Evolutionary conservation across 2,888 invertebrate species (phyloP).

Genomic region (Oscheius onirici): DNA sequence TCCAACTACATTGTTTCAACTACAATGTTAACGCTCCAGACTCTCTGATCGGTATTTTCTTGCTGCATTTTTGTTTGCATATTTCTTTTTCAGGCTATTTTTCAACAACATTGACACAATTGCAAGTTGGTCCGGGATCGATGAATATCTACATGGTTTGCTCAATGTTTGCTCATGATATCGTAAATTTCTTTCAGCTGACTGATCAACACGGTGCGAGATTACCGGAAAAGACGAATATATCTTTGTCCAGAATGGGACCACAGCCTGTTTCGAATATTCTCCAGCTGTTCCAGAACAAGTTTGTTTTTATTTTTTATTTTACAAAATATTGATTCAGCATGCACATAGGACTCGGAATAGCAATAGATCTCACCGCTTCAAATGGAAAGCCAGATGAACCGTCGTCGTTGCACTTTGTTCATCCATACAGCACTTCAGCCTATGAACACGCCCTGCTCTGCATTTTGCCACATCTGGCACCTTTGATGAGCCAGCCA

Average conservation of each 20-base stretch:
- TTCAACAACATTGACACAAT: conserved; percentile 57
- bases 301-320: not conserved
- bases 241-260: not conserved
- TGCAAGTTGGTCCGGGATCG: conserved; percentile 52
- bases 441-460: conserved; percentile 74
- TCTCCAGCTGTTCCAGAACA: conserved; percentile 15
- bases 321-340: conserved; percentile 57
- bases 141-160: conserved; percentile 62
- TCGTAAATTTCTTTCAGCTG: not conserved
- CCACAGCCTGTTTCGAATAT: not conserved
- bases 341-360: conserved; percentile 73
- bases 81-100: conserved; percentile 42
- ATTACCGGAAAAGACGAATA: conserved; percentile 9
- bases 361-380: conserved; percentile 75
- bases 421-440: conserved; percentile 73
- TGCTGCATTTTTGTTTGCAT: too few species aligned
- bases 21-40: conserved; percentile 58
- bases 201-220: conserved; percentile 1
- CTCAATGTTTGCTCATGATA: not conserved
- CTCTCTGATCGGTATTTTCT: conserved; percentile 55
- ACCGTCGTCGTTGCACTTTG: conserved; percentile 73
- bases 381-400: conserved; percentile 74
- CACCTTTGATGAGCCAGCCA: conserved; percentile 39
- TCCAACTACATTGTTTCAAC: conserved; percentile 59
- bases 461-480: conserved; percentile 70